Percentiles rank a stretch among this genome's conserved stretches.
These are phyloP conservation scores for Euclidia mi DNA, from an alignment of 2,888 invertebrate species.

Conservation along the genomic window DNA sequence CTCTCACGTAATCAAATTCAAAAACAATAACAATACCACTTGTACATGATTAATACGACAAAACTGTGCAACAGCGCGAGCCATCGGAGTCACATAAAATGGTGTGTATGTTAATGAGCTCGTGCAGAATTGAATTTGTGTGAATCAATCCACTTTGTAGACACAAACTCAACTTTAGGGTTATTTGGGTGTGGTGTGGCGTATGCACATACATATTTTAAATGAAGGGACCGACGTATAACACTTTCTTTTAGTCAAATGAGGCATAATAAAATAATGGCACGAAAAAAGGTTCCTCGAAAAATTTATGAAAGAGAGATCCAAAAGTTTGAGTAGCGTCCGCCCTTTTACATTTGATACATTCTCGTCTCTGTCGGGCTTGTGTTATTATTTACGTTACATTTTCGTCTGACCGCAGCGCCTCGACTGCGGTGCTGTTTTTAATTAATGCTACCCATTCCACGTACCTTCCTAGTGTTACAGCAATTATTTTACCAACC, in stretches of 20 bases:
- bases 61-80: slow-evolving; percentile 37
- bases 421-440: slow-evolving; percentile 77
- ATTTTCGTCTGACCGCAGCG: slow-evolving; percentile 81
- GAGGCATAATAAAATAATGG: slow-evolving; percentile 87
- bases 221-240: slow-evolving; percentile 79
- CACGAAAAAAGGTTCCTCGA: slow-evolving; percentile 82
- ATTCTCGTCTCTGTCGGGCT: slow-evolving; percentile 74
- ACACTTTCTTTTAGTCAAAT: slow-evolving; percentile 87
- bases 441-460: slow-evolving; percentile 86
- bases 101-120: slow-evolving; percentile 55
- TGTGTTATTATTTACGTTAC: slow-evolving; percentile 86
- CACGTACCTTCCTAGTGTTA: slow-evolving; percentile 85
- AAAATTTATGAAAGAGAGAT: slow-evolving; percentile 86
- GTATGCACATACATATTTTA: slow-evolving; percentile 84
- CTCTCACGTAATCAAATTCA: slow-evolving; percentile 14
- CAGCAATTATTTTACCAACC: slow-evolving; percentile 86
- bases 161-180: slow-evolving; percentile 67
- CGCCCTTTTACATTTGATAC: slow-evolving; percentile 82
- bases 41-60: slow-evolving; percentile 24
- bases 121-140: slow-evolving; percentile 58
- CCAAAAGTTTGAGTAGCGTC: slow-evolving; percentile 79
- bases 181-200: slow-evolving; percentile 67
- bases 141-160: slow-evolving; percentile 61
- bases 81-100: slow-evolving; percentile 52
- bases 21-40: slow-evolving; percentile 7